Evolutionary conservation across 2,113 vertebrate genomes (phyloP).

Genomic region (Gymnobelideus leadbeateri): DNA sequence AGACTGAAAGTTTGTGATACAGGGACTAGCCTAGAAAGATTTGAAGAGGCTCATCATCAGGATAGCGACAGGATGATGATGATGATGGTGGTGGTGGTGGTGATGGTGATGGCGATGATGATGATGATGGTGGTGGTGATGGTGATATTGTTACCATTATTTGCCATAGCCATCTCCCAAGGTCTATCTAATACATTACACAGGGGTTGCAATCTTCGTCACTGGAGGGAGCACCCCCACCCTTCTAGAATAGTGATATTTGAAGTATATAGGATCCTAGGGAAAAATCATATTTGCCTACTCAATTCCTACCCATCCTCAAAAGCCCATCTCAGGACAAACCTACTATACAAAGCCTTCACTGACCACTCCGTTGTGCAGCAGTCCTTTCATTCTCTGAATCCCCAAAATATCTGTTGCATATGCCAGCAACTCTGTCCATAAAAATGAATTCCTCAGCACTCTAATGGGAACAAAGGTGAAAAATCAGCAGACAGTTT

Average conservation of each 20-base stretch:
- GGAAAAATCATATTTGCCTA: background rate
- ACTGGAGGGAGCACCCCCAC: background rate
- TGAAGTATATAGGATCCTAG: background rate
- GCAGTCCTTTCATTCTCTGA: background rate
- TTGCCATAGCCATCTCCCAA: too few species aligned
- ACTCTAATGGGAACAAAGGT: background rate
- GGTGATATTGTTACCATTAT: too few species aligned
- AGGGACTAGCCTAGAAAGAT: too few species aligned
- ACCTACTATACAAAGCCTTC: background rate
- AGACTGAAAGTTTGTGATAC: too few species aligned
- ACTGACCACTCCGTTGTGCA: background rate
- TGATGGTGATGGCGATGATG: too few species aligned
- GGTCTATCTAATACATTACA: background rate
- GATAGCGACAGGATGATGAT: too few species aligned
- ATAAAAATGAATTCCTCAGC: background rate
- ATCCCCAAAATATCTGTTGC: background rate
- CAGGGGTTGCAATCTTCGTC: background rate
- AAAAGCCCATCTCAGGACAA: background rate
- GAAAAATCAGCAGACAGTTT: background rate
- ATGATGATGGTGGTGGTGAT: too few species aligned
- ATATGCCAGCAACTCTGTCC: too few species aligned
- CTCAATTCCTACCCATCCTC: background rate
- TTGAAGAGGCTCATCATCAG: too few species aligned
- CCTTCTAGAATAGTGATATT: background rate
- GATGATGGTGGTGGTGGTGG: too few species aligned